These are phyloP conservation scores for Xenus cinereus DNA, from an alignment of 2,113 vertebrate species.

Conservation along the genomic window DNA sequence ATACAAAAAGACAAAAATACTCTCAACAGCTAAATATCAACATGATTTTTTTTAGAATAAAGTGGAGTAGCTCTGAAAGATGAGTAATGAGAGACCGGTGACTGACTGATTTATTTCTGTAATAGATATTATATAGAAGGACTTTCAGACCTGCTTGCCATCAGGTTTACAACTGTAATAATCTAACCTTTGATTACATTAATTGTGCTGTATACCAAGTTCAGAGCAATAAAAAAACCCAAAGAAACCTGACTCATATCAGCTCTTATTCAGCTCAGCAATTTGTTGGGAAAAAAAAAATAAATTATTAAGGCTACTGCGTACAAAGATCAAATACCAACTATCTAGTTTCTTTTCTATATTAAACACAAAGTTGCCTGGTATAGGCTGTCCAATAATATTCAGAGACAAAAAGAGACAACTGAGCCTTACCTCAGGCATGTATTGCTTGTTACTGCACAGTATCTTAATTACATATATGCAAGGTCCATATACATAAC, in stretches of 20 bases:
- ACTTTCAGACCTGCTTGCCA: background rate
- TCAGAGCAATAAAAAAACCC: background rate
- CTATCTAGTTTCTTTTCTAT: background rate
- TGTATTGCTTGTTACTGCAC: background rate
- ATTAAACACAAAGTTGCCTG: background rate
- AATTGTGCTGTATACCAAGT: background rate
- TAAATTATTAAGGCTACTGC: background rate
- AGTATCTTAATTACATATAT: background rate
- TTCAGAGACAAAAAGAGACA: background rate
- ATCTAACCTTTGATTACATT: background rate
- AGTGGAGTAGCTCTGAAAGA: background rate
- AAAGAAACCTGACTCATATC: accelerated
- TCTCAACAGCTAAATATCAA: background rate
- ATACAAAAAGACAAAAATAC: background rate
- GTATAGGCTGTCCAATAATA: background rate
- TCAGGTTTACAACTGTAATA: background rate
- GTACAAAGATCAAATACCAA: background rate
- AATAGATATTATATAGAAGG: background rate
- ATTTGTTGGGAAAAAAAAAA: background rate
- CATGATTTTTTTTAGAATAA: background rate
- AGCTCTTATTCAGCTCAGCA: background rate
- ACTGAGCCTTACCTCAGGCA: background rate
- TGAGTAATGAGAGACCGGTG: background rate
- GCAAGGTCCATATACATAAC: background rate
- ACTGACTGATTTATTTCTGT: background rate